Conservation (phyloP, 1,140 invertebrate genomes). For the Tigriopus japonicus region DNA sequence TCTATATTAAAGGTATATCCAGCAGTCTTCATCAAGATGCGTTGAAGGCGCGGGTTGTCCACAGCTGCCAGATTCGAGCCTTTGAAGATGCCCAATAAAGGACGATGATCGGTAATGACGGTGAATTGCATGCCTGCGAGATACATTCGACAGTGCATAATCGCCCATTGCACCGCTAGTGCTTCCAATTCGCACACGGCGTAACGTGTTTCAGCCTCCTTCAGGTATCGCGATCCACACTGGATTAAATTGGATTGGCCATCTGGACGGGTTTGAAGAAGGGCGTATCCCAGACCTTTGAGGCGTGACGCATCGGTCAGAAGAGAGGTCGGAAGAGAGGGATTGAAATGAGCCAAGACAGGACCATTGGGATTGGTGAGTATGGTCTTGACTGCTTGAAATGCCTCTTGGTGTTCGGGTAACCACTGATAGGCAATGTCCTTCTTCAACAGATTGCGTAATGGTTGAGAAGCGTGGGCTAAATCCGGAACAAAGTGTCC, state of each 20-base stretch:
- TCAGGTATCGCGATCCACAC: conserved; percentile 15
- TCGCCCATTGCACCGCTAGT: conserved; percentile 17
- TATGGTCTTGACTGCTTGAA: not conserved
- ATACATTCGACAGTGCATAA: too few species aligned
- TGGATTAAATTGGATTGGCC: not conserved
- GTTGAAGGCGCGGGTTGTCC: conserved; percentile 15
- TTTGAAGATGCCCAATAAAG: conserved; percentile 19
- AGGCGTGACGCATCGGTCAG: conserved; percentile 11
- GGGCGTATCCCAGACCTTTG: conserved; percentile 10
- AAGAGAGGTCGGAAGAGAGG: not conserved
- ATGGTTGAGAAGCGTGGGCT: not conserved
- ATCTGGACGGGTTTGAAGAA: conserved; percentile 7
- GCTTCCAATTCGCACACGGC: conserved; percentile 17
- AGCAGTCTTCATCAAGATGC: not conserved
- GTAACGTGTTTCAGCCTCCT: conserved; percentile 18
- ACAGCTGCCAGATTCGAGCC: conserved; percentile 20
- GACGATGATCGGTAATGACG: conserved; percentile 24
- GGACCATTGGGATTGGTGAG: not conserved
- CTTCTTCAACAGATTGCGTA: not conserved
- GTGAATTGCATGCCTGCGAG: conserved; percentile 15
- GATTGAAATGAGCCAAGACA: conserved; percentile 9
- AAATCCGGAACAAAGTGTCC: conserved; percentile 7
- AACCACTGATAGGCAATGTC: conserved; percentile 7
- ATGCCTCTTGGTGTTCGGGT: not conserved
- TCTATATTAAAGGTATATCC: not conserved